Evolutionary conservation across 1,140 invertebrate species (phyloP).

Genomic region (Aplysia californica): DNA sequence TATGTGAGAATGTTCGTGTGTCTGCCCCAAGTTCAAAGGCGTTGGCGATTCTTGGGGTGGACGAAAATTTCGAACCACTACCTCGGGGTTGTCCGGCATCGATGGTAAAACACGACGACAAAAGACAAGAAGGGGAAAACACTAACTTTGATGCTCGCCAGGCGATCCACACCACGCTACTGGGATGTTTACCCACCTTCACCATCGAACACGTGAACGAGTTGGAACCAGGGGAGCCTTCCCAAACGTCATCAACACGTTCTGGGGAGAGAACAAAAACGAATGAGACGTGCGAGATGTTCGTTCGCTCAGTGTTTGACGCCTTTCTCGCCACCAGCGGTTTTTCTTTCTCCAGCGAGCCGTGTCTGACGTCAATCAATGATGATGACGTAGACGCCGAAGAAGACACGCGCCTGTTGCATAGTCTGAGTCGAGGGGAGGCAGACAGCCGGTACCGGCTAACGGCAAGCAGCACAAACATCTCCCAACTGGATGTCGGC

Average conservation of each 20-base stretch:
- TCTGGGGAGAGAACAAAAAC: no score
- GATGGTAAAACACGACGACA: no score
- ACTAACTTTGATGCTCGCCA: not conserved
- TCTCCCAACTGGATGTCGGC: not conserved
- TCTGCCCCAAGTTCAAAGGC: no score
- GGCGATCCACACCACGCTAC: slow-evolving; percentile 6
- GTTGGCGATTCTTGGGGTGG: no score
- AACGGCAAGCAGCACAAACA: not conserved
- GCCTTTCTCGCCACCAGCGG: slow-evolving; percentile 6
- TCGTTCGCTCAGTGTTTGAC: slow-evolving; percentile 17
- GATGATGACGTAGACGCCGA: not conserved
- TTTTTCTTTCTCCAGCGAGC: slow-evolving; percentile 12
- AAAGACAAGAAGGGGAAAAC: no score
- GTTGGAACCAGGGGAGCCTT: no score
- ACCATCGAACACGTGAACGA: no score
- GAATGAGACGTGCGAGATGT: slow-evolving; percentile 22
- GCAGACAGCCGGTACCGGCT: not conserved
- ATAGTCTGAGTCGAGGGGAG: not conserved
- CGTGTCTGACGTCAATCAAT: not conserved
- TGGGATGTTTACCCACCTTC: slow-evolving; percentile 6
- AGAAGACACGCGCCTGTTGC: not conserved
- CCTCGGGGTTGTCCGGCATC: not conserved
- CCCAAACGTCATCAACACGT: no score
- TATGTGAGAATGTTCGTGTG: no score
- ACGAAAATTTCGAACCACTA: no score